Evolutionary conservation across 1,140 invertebrate genomes (phyloP).

Genomic region (Halesus radiatus): DNA sequence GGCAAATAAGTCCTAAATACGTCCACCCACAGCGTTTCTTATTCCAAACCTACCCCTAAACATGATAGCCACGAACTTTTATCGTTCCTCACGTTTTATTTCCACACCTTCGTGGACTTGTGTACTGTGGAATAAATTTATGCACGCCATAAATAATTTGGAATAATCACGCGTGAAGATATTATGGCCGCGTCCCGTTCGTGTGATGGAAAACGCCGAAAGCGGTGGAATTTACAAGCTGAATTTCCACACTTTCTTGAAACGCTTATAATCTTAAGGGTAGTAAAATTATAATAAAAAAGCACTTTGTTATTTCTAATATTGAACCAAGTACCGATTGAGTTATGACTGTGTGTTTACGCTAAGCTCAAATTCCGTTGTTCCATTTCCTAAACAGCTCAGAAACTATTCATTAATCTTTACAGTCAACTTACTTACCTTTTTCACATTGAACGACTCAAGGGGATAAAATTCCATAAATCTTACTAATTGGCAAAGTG

Average conservation of each 20-base stretch:
- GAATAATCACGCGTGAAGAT: slow-evolving; percentile 55
- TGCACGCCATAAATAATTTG: slow-evolving; percentile 54
- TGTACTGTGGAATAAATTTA: slow-evolving; percentile 51
- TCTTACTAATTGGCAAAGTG: too few species aligned
- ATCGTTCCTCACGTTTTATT: slow-evolving; percentile 56
- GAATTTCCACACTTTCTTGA: not conserved
- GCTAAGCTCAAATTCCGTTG: too few species aligned
- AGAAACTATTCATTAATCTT: too few species aligned
- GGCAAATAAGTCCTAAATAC: not conserved
- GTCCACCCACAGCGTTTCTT: slow-evolving; percentile 12
- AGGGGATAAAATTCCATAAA: too few species aligned
- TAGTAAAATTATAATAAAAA: not conserved
- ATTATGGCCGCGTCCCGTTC: slow-evolving; percentile 21
- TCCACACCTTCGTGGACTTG: slow-evolving; percentile 51
- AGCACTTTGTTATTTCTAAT: not conserved
- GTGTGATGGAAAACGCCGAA: slow-evolving; percentile 22
- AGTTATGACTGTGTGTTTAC: not conserved
- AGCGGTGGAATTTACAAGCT: not conserved
- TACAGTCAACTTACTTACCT: too few species aligned
- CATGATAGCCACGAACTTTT: slow-evolving; percentile 56
- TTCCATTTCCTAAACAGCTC: too few species aligned
- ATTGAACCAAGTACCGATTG: not conserved
- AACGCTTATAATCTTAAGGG: not conserved
- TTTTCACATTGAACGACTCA: too few species aligned
- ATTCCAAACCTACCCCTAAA: slow-evolving; percentile 47